phyloP scores from a whole-genome alignment of 2,113 vertebrate species.

The Platycercus adscitus region DNA sequence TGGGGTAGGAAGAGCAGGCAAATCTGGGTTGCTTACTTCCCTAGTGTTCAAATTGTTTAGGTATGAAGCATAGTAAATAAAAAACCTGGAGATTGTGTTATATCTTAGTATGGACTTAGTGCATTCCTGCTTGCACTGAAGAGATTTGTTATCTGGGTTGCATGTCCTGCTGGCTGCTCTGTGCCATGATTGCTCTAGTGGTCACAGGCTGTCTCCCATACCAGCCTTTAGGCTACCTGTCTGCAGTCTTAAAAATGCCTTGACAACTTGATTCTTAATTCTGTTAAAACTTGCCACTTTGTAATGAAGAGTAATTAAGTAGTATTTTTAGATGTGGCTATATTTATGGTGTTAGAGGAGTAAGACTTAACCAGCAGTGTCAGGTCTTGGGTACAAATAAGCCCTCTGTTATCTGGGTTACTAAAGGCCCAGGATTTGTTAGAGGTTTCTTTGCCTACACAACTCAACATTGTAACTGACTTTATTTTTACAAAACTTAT shows the following conservation, averaged over 20 bases:
- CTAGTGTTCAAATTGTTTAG: background rate
- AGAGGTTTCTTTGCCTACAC: accelerated
- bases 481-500: background rate
- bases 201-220: background rate
- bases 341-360: background rate
- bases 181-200: too few species aligned
- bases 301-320: background rate
- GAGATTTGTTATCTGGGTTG: accelerated
- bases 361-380: background rate
- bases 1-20: background rate
- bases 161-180: accelerated
- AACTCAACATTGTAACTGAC: background rate
- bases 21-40: background rate
- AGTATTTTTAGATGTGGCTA: background rate
- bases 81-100: accelerated
- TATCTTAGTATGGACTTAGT: background rate
- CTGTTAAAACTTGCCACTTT: background rate
- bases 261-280: background rate
- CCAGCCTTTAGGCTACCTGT: background rate
- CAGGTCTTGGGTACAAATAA: background rate
- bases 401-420: background rate
- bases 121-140: background rate
- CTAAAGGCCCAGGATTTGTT: background rate
- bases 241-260: background rate
- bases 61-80: background rate